These are phyloP conservation scores for Sinopyrophorus schimmeli DNA, from an alignment of 2,888 invertebrate species.

Conservation along the genomic window DNA sequence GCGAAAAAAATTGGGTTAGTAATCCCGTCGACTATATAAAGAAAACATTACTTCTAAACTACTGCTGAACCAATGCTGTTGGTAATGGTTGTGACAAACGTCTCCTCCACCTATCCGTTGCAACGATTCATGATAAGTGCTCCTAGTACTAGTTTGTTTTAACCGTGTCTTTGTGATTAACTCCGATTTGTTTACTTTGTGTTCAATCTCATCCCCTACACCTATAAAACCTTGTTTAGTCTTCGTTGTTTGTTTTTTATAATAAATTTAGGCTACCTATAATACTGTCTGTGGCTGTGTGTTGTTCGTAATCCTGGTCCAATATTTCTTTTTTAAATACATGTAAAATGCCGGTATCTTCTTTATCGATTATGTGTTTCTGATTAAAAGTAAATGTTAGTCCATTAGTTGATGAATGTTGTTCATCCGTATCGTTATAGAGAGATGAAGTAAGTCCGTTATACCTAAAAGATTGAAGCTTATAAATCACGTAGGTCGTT, in stretches of 20 bases:
- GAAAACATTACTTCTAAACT: slow-evolving; percentile 49
- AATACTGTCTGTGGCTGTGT: slow-evolving; percentile 54
- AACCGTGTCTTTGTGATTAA: slow-evolving; percentile 41
- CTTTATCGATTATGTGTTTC: no score
- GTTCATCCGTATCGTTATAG: slow-evolving; percentile 15
- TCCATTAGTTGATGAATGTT: slow-evolving; percentile 13
- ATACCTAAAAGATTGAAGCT: no score
- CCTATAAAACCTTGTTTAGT: slow-evolving; percentile 43
- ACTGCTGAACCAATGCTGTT: slow-evolving; percentile 53
- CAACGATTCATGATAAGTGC: slow-evolving; percentile 51
- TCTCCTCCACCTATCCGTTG: slow-evolving; percentile 50
- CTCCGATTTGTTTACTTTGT: slow-evolving; percentile 31
- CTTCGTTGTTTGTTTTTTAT: no score
- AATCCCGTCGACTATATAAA: background rate
- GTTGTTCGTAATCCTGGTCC: slow-evolving; percentile 42
- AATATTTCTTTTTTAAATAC: slow-evolving; percentile 34
- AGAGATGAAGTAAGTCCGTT: slow-evolving; percentile 22
- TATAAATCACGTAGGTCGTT: no score
- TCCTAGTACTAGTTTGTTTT: slow-evolving; percentile 43
- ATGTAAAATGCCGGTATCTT: slow-evolving; percentile 7
- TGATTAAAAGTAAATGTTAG: slow-evolving; percentile 19
- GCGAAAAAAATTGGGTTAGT: slow-evolving; percentile 23
- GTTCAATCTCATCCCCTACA: slow-evolving; percentile 43
- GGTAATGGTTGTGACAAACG: slow-evolving; percentile 50
- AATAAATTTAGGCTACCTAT: no score